These are phyloP conservation scores for Druon quercuslanigerum DNA, from an alignment of 1,140 invertebrate genomes.

Conservation along the genomic window DNA sequence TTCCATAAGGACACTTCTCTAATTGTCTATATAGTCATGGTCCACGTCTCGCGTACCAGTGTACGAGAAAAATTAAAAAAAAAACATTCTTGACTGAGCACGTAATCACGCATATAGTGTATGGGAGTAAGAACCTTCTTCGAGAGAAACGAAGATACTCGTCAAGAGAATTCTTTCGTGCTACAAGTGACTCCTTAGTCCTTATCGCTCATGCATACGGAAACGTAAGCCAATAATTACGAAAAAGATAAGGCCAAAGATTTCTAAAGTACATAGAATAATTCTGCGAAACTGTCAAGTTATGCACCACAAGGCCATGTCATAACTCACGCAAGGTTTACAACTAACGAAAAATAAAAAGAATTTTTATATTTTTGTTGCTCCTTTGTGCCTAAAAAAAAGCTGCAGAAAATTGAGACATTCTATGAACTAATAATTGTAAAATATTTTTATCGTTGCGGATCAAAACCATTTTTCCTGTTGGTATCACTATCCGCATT, in stretches of 20 bases:
- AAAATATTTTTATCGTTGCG: too few relatives aligned
- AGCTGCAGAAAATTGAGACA: neutral
- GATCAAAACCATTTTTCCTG: too few relatives aligned
- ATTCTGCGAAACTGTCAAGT: slow-evolving; percentile 1
- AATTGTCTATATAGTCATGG: neutral
- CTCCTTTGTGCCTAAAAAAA: slow-evolving; percentile 6
- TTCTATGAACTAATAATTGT: neutral
- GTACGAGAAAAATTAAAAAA: too few relatives aligned
- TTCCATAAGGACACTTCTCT: slow-evolving; percentile 40
- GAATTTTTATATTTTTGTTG: neutral
- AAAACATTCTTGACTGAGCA: too few relatives aligned
- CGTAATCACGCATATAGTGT: too few relatives aligned
- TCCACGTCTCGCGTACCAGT: neutral
- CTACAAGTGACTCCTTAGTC: neutral
- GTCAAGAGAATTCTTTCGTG: neutral
- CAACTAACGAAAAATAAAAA: neutral
- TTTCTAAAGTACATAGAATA: neutral
- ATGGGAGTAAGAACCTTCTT: too few relatives aligned
- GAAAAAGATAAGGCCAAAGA: slow-evolving; percentile 12
- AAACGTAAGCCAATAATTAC: slow-evolving; percentile 12
- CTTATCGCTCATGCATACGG: neutral
- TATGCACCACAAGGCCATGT: slow-evolving; percentile 15
- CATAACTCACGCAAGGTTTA: slow-evolving; percentile 15
- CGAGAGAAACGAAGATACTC: too few relatives aligned
- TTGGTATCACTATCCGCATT: too few relatives aligned